These are phyloP conservation scores for Nasonia oneida DNA, from an alignment of 2,888 invertebrate genomes.

Conservation along the genomic window DNA sequence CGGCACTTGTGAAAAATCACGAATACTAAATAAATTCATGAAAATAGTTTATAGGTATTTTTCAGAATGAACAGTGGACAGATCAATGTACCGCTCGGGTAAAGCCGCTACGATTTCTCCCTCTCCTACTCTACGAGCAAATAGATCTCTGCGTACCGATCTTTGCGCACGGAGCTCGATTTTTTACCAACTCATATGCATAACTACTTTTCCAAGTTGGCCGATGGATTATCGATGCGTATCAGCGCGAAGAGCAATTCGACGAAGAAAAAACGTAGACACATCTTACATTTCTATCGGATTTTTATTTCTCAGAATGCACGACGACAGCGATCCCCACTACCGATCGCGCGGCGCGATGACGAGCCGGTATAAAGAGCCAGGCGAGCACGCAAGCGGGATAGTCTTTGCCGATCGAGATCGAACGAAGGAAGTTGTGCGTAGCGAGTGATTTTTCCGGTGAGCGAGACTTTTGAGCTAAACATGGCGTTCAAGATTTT, in stretches of 20 bases:
- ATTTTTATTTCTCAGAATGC: conserved; percentile 16
- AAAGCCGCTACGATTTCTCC: too few species aligned
- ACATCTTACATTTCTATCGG: neutral
- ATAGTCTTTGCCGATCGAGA: conserved; percentile 40
- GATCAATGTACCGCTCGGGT: too few species aligned
- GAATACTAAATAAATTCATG: too few species aligned
- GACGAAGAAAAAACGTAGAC: neutral
- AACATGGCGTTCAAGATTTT: neutral
- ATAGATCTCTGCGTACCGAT: neutral
- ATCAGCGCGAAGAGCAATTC: neutral
- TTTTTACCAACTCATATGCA: neutral
- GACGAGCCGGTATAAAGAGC: conserved; percentile 50
- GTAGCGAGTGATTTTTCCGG: neutral
- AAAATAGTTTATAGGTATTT: too few species aligned
- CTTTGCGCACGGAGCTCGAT: neutral
- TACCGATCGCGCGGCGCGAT: neutral
- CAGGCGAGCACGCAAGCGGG: neutral
- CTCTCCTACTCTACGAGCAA: neutral
- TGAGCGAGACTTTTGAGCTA: neutral
- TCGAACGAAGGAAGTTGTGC: neutral
- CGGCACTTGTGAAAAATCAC: too few species aligned
- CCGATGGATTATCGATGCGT: neutral
- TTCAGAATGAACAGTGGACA: too few species aligned
- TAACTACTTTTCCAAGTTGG: conserved; percentile 8
- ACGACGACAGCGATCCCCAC: conserved; percentile 31